A percentile compares a stretch with the other conserved stretches of the same genome.
phyloP scores from a whole-genome alignment of 1,140 invertebrate genomes.

The Trichoplusia ni region DNA sequence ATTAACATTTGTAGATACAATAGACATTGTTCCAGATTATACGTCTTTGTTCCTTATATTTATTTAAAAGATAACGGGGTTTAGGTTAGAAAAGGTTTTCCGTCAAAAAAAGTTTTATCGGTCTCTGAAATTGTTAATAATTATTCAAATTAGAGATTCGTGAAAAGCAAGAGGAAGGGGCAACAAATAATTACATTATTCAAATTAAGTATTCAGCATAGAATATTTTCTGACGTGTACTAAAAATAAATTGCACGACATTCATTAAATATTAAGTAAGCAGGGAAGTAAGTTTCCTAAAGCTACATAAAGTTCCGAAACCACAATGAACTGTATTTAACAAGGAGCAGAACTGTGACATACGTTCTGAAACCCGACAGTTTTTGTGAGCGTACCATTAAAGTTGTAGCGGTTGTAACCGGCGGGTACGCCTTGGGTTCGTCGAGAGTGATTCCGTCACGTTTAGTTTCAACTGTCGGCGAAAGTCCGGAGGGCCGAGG shows the following conservation, averaged over 20 bases:
- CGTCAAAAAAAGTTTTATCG: too few species aligned
- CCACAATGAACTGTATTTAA: not conserved
- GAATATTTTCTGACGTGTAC: too few species aligned
- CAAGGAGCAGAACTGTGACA: not conserved
- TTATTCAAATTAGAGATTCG: too few species aligned
- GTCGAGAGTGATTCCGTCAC: conserved; percentile 47
- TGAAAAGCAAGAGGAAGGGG: too few species aligned
- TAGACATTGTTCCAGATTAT: conserved; percentile 54
- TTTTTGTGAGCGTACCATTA: conserved; percentile 11
- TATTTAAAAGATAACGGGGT: conserved; percentile 50
- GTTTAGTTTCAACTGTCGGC: conserved; percentile 53
- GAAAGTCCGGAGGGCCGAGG: conserved; percentile 51
- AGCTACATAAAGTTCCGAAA: too few species aligned
- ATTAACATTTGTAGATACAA: conserved; percentile 56
- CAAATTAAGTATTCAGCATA: too few species aligned
- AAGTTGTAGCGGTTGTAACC: conserved; percentile 22
- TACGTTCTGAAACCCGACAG: not conserved
- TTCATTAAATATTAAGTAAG: too few species aligned
- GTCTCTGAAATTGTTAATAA: too few species aligned
- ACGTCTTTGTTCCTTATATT: conserved; percentile 56
- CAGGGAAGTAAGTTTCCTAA: too few species aligned
- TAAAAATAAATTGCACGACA: too few species aligned
- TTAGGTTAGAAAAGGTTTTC: conserved; percentile 42
- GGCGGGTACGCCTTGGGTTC: conserved; percentile 9
- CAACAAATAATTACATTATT: too few species aligned